Conservation (phyloP, 2,113 vertebrate genomes). For the Corythaeola cristata region DNA sequence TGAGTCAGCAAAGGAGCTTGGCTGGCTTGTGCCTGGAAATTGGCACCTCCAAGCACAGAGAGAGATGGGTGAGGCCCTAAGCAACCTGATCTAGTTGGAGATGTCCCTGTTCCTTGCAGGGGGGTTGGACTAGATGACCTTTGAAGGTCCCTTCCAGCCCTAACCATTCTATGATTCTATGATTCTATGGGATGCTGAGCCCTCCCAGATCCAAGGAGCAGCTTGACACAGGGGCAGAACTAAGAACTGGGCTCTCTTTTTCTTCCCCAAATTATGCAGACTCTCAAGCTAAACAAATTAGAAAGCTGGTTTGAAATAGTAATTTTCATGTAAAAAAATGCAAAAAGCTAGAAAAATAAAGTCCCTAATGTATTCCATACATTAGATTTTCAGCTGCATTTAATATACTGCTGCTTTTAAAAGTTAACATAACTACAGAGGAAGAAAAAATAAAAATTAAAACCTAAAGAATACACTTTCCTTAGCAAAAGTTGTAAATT, state of each 20-base stretch:
- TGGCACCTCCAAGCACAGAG: background rate
- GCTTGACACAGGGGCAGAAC: rapidly evolving
- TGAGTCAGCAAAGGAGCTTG: background rate
- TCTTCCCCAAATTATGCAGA: background rate
- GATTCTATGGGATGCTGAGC: background rate
- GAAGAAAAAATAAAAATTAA: background rate
- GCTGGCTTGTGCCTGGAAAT: background rate
- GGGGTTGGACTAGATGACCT: no score
- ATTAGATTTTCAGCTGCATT: background rate
- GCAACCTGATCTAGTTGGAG: no score
- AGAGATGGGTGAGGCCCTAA: no score
- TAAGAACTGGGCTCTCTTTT: background rate
- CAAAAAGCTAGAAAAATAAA: background rate
- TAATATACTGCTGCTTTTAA: background rate
- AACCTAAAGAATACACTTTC: background rate
- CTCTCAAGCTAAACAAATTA: background rate
- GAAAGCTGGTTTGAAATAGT: background rate
- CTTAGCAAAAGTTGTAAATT: background rate
- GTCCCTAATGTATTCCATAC: background rate
- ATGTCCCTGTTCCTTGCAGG: no score
- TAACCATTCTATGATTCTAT: no score
- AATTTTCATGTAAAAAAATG: background rate
- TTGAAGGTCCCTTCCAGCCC: no score
- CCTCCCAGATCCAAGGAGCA: background rate
- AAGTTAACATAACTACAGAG: background rate